Conservation (phyloP, 2,797 vertebrate genomes). For the Pachyuromys duprasi region DNA sequence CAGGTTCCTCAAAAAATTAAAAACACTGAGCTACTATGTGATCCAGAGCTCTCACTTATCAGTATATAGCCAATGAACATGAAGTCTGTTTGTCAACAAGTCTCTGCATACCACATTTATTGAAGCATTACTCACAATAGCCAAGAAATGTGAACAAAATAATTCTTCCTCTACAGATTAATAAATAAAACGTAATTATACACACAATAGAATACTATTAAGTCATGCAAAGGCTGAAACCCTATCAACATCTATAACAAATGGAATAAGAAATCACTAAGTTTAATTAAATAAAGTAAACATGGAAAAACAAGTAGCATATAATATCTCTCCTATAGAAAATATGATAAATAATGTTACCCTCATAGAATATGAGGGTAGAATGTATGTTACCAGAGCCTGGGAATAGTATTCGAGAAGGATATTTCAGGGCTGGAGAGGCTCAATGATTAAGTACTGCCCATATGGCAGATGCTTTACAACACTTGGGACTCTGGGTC, state of each 20-base stretch:
- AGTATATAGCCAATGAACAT: background rate
- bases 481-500: background rate
- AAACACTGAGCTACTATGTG: background rate
- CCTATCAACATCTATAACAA: background rate
- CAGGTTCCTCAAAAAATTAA: background rate
- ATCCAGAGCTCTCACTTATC: background rate
- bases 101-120: background rate
- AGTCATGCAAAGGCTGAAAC: background rate
- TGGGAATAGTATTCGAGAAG: no score
- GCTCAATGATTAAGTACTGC: background rate
- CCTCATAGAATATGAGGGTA: background rate
- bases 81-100: background rate
- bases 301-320: background rate
- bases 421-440: background rate
- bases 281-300: background rate
- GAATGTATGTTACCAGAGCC: background rate
- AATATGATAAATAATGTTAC: background rate
- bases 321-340: background rate
- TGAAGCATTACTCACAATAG: background rate
- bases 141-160: background rate
- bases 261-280: background rate
- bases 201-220: background rate
- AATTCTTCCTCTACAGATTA: background rate
- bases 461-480: background rate
- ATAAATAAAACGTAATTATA: background rate